Conservation (phyloP, 2,888 invertebrate species). For the Noctua comes region DNA sequence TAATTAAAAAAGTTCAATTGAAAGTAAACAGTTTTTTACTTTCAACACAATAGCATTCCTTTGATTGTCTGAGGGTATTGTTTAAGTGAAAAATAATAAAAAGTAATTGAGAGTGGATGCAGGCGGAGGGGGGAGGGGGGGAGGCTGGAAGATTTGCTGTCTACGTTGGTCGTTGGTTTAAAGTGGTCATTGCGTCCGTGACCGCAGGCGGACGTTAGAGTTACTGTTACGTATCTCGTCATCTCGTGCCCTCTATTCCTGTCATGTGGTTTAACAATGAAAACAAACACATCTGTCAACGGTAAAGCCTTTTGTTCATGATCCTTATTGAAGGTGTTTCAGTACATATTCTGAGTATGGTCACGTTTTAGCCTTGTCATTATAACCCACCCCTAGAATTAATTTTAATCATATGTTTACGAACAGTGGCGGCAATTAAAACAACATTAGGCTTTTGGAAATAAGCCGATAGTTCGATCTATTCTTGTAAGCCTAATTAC, state of each 20-base stretch:
- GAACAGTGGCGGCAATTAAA: constrained; percentile 28
- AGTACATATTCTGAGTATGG: constrained; percentile 29
- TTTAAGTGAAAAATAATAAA: constrained; percentile 65
- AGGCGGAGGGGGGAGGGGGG: neutral
- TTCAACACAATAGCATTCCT: constrained; percentile 52
- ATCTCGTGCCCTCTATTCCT: constrained; percentile 27
- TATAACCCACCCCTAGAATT: constrained; percentile 24
- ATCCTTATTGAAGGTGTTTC: constrained; percentile 45
- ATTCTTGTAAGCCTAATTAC: constrained; percentile 24
- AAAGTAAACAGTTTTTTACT: constrained; percentile 49
- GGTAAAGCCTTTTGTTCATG: constrained; percentile 39
- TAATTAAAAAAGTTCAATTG: constrained; percentile 63
- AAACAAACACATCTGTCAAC: constrained; percentile 40
- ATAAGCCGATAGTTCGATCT: constrained; percentile 14
- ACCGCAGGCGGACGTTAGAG: constrained; percentile 41
- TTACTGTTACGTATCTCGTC: constrained; percentile 50
- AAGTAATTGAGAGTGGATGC: constrained; percentile 59
- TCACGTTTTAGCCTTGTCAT: constrained; percentile 43
- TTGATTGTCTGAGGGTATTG: constrained; percentile 44
- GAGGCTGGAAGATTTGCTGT: constrained; percentile 65
- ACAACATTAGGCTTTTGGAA: constrained; percentile 26
- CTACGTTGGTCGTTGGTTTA: constrained; percentile 59
- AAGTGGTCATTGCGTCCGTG: constrained; percentile 66
- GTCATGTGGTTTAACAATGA: constrained; percentile 46
- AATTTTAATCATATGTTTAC: constrained; percentile 43